These are phyloP conservation scores for Anas platyrhynchos DNA, from an alignment of 2,113 vertebrate genomes.

Conservation along the genomic window DNA sequence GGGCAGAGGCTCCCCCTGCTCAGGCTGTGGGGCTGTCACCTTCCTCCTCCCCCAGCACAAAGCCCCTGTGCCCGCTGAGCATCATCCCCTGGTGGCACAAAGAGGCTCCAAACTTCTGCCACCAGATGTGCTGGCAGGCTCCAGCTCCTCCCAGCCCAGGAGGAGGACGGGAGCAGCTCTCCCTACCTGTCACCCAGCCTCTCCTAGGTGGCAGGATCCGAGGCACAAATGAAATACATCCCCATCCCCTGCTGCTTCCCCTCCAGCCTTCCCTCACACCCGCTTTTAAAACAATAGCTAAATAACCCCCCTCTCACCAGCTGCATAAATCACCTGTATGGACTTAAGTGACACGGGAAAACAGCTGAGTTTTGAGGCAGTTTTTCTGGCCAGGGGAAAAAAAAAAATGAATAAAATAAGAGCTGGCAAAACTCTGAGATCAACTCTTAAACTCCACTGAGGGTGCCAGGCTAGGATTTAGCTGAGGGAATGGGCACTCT, in stretches of 20 bases:
- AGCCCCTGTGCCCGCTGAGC: fast-evolving
- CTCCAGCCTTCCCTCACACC: neutral
- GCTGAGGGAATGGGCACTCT: fast-evolving
- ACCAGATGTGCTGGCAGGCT: fast-evolving
- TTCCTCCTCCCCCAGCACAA: neutral
- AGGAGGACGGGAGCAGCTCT: neutral
- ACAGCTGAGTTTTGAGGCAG: neutral
- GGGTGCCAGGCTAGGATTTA: neutral
- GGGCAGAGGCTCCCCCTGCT: neutral
- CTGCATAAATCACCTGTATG: neutral
- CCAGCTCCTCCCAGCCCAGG: neutral
- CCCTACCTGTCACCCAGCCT: neutral
- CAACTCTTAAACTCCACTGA: neutral
- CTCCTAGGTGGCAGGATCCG: constrained; percentile 30
- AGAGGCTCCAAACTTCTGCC: neutral
- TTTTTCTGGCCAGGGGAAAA: neutral
- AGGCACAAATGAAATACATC: constrained; percentile 40
- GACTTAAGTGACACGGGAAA: neutral
- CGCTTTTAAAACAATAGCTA: constrained; percentile 34
- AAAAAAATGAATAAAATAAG: neutral
- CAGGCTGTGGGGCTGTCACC: neutral
- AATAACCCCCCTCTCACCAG: neutral
- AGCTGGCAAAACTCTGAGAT: neutral
- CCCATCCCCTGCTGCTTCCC: neutral
- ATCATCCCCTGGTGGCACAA: fast-evolving